A percentile compares a stretch with the other conserved stretches of the same genome.
phyloP scores from a whole-genome alignment of 2,888 invertebrate species.

The Mesochorus sp. region DNA sequence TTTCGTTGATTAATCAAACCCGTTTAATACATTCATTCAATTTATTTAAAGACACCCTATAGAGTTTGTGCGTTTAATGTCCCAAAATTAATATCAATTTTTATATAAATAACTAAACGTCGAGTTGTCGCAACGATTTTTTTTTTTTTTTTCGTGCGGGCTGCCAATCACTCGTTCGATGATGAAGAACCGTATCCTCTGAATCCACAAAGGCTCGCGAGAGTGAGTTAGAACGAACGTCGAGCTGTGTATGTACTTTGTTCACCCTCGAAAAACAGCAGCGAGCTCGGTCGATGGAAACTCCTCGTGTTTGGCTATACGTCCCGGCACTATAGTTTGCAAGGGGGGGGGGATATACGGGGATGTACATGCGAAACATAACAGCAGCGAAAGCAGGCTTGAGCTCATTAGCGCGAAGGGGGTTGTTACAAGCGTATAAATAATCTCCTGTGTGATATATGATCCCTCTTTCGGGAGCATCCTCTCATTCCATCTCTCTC shows the following conservation, averaged over 20 bases:
- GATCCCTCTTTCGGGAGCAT: conserved; percentile 48
- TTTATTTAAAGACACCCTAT: too few species aligned
- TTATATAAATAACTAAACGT: neutral
- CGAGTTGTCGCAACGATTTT: neutral
- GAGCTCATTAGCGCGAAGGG: conserved; percentile 62
- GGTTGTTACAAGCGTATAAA: conserved; percentile 62
- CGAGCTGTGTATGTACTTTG: conserved; percentile 21
- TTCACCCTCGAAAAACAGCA: conserved; percentile 54
- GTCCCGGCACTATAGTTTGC: conserved; percentile 34
- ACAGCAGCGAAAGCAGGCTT: conserved; percentile 43
- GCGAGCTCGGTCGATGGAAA: conserved; percentile 43
- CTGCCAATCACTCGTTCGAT: conserved; percentile 19
- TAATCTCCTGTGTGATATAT: conserved; percentile 62
- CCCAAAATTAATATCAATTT: too few species aligned
- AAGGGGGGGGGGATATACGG: neutral
- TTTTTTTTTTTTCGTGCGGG: neutral
- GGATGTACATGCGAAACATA: neutral
- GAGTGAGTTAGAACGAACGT: neutral
- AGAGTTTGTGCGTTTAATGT: too few species aligned
- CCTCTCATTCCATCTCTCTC: conserved; percentile 9
- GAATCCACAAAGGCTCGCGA: conserved; percentile 10
- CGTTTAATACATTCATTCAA: too few species aligned
- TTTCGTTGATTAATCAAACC: too few species aligned
- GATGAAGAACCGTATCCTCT: conserved; percentile 28
- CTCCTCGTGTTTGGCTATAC: conserved; percentile 38